These are phyloP conservation scores for Alca torda DNA, from an alignment of 2,797 vertebrate species.

Conservation along the genomic window DNA sequence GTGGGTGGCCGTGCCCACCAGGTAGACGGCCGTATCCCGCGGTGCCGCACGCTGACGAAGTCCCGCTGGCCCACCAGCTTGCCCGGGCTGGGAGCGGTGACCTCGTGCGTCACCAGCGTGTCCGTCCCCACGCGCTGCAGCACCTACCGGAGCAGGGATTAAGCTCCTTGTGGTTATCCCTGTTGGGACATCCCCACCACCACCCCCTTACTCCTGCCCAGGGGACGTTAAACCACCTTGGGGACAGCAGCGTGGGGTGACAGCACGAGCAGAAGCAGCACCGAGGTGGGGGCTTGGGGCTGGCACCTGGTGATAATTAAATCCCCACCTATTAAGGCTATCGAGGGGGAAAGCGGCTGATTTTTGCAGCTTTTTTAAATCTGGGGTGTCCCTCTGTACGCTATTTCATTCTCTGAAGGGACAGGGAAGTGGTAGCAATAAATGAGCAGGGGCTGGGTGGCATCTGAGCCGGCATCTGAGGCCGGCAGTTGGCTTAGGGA, in stretches of 20 bases:
- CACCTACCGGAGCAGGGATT: slow-evolving; percentile 61
- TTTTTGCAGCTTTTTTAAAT: neutral
- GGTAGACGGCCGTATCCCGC: slow-evolving; percentile 70
- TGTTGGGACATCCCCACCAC: accelerated
- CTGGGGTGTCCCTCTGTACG: neutral
- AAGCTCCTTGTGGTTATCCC: neutral
- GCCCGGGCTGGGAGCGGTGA: slow-evolving; percentile 74
- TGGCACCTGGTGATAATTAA: neutral
- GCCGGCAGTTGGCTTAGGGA: neutral
- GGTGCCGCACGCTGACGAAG: slow-evolving; percentile 82
- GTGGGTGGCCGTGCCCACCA: slow-evolving; percentile 78
- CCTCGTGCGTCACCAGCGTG: slow-evolving; percentile 82
- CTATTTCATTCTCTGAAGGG: neutral
- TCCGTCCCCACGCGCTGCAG: slow-evolving; percentile 74
- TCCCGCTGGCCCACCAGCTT: slow-evolving; percentile 84
- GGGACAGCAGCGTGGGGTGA: neutral
- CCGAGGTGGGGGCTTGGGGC: neutral
- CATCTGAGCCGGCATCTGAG: neutral
- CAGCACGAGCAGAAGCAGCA: neutral
- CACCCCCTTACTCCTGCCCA: neutral
- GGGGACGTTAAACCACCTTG: accelerated
- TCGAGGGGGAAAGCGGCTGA: neutral
- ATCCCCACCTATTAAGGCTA: neutral
- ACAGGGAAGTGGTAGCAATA: neutral
- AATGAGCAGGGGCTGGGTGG: neutral